Evolutionary conservation across 2,888 invertebrate genomes (phyloP), one percentile per base, ranked within the genome.

Genomic region (Drosophila fulvimacula): DNA sequence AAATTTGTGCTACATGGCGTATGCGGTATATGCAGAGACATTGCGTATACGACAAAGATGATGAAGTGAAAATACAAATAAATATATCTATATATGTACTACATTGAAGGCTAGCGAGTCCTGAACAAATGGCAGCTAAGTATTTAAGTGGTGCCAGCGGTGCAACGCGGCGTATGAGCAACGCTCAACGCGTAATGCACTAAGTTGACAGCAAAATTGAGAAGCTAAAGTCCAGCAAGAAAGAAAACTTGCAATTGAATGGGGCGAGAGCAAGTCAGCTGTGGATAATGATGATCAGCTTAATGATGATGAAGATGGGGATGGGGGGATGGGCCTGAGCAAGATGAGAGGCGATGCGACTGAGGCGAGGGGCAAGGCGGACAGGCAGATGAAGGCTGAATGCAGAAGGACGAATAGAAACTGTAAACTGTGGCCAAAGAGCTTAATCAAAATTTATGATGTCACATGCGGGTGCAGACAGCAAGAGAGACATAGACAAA

Each of bases 371-470:
- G 11, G 11, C 4, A 11, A 41, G 41, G 9, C 4, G 17, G 19
- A 7, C 7, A 19, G 21, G 34, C 21, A 6, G 52, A 30, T n/a
- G 38, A 21, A 46, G 46, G 15, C 51, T 53, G 71, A 55, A 64
- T 19, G 41, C 67, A 71, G 42, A 42, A 67, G 66, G 52, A 39
- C 46, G 19, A 65, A 46, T 72, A 67, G 73, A 79, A 82, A 85
- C 85, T 85, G 77, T 79, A 81, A 85, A 82, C 81, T 82, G 85
- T 82, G 81, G 81, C 76, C 79, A 82, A 86, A 76, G 81, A 81
- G 81, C 83, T 82, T 82, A 79, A 82, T 82, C 82, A 83, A 81
- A 82, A 82, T 82, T 82, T 86, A 86, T 82, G 81, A 81, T 86
- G 83, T 77, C 77, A 80, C 77, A 79, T 69, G 76, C 81, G 81